Conservation (phyloP, 2,797 vertebrate species). For the Ciconia nigra region DNA sequence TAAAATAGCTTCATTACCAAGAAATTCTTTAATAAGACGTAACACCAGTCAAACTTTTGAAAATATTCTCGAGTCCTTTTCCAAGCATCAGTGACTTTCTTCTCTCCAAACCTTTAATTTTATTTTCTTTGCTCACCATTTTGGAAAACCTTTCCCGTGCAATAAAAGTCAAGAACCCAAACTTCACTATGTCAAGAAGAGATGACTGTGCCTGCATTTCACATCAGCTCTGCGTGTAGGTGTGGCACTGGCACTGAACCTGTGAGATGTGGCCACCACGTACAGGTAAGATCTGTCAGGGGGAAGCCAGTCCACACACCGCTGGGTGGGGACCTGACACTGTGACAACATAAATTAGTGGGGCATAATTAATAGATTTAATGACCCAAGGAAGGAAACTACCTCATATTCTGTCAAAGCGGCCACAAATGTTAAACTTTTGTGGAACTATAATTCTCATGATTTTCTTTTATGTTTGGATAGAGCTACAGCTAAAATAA, state of each 20-base stretch:
- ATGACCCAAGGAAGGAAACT: neutral
- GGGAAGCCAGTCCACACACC: rapidly evolving
- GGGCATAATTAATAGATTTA: neutral
- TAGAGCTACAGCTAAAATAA: neutral
- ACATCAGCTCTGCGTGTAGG: rapidly evolving
- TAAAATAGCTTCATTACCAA: neutral
- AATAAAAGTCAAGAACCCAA: neutral
- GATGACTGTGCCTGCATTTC: neutral
- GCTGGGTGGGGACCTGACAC: neutral
- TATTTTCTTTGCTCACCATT: neutral
- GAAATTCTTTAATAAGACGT: neutral
- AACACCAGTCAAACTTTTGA: neutral
- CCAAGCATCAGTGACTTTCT: neutral
- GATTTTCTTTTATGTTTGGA: neutral
- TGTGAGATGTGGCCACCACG: neutral
- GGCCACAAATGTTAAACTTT: neutral
- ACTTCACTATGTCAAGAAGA: neutral
- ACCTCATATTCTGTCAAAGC: neutral
- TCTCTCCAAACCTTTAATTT: neutral
- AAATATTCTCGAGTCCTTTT: neutral
- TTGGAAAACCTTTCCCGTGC: neutral
- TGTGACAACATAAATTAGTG: neutral
- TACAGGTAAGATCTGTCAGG: neutral
- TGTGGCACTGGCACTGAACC: neutral
- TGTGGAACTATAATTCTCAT: neutral